phyloP scores from a whole-genome alignment of 1,140 invertebrate species.

The Cherax quadricarinatus region DNA sequence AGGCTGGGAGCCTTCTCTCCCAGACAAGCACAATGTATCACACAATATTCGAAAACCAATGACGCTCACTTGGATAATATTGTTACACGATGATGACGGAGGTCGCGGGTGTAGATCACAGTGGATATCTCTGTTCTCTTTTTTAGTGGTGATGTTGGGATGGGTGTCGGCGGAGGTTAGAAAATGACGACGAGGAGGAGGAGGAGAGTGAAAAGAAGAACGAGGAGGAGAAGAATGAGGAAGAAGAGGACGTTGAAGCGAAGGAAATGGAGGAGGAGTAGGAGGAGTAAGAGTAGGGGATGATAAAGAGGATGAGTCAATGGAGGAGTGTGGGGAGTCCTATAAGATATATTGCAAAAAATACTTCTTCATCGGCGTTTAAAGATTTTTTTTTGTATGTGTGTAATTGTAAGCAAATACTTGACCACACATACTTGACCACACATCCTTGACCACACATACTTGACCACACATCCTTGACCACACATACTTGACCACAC shows the following conservation, averaged over 20 bases:
- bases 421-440: too few relatives aligned
- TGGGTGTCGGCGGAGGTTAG: background rate
- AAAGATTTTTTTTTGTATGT: too few relatives aligned
- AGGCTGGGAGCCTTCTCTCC: background rate
- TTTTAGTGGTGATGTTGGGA: background rate
- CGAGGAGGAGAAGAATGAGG: background rate
- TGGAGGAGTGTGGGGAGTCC: too few relatives aligned
- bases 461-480: too few relatives aligned
- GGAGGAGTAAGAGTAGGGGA: too few relatives aligned
- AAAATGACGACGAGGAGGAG: background rate
- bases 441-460: too few relatives aligned
- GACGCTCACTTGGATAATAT: slow-evolving; percentile 45
- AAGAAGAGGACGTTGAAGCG: background rate
- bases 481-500: too few relatives aligned
- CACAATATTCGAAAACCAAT: slow-evolving; percentile 66
- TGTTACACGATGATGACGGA: slow-evolving; percentile 54
- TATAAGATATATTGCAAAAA: too few relatives aligned
- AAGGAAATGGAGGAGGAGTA: too few relatives aligned
- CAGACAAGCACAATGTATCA: slow-evolving; percentile 35
- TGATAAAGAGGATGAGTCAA: too few relatives aligned
- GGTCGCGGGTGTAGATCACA: slow-evolving; percentile 30
- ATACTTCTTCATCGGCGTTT: too few relatives aligned
- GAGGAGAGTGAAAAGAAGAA: background rate
- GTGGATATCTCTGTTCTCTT: background rate
- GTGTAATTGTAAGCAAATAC: too few relatives aligned